Percentiles rank a stretch among this genome's conserved stretches.
These are phyloP conservation scores for Ptychochromis oligacanthus DNA, from an alignment of 2,113 vertebrate species.

Conservation along the genomic window DNA sequence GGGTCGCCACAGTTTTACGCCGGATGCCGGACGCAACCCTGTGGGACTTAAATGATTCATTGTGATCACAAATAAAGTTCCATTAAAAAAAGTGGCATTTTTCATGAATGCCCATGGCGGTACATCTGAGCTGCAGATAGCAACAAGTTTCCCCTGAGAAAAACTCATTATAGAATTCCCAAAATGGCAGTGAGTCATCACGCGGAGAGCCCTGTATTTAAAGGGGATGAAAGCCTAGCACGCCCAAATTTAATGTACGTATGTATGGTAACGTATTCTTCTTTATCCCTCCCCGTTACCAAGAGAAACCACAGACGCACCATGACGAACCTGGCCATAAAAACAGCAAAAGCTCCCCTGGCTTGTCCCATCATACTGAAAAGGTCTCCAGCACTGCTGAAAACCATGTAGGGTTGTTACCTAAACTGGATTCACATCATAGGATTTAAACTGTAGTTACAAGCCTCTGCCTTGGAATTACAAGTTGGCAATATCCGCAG, in stretches of 20 bases:
- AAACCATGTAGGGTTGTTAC: not conserved
- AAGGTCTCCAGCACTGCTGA: not conserved
- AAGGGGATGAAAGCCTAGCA: not conserved
- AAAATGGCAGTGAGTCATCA: constrained; percentile 3
- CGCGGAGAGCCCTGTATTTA: not conserved
- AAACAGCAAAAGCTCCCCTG: not conserved
- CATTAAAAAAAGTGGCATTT: not conserved
- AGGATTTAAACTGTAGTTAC: not conserved
- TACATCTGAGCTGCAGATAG: not conserved
- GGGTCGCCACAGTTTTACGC: too few species aligned
- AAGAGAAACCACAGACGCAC: not conserved
- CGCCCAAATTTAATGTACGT: not conserved
- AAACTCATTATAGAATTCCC: not conserved
- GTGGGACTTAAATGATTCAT: not conserved
- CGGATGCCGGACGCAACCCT: too few species aligned
- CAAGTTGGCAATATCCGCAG: not conserved
- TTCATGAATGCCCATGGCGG: not conserved
- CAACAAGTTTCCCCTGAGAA: not conserved
- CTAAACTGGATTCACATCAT: not conserved
- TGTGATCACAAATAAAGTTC: not conserved
- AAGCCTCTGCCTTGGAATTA: not conserved
- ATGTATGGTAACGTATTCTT: not conserved
- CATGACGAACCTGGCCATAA: not conserved
- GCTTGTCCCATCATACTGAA: not conserved
- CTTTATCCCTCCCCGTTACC: not conserved